A percentile compares a stretch with the other conserved stretches of the same genome.
Evolutionary conservation across 2,797 vertebrate genomes (phyloP).

Genomic region (Premnoplex brunnescens): DNA sequence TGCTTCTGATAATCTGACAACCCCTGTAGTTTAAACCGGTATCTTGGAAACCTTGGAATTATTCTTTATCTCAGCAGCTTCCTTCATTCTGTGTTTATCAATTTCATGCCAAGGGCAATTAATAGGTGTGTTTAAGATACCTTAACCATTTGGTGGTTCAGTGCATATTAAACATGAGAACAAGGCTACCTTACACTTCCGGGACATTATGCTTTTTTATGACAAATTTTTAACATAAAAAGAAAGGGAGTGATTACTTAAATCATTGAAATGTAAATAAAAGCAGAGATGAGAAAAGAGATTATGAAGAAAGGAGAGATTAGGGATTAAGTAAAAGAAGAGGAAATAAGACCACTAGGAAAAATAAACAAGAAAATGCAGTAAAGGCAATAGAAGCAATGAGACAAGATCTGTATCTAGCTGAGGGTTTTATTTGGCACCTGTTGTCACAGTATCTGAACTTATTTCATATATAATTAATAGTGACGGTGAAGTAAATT

Average conservation of each 20-base stretch:
- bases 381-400: not conserved
- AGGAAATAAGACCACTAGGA: not conserved
- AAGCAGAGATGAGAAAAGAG: not conserved
- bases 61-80: not conserved
- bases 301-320: not conserved
- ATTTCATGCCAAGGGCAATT: not conserved
- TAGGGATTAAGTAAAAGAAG: not conserved
- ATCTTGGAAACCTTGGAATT: not conserved
- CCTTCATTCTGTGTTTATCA: not conserved
- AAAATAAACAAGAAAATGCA: not conserved
- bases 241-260: not conserved
- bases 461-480: not conserved
- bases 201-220: not conserved
- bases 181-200: not conserved
- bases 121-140: not conserved
- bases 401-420: not conserved
- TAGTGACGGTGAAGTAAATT: not conserved
- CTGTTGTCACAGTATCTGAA: not conserved
- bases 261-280: not conserved
- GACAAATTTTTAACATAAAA: not conserved
- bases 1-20: not conserved
- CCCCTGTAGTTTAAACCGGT: not conserved
- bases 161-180: not conserved
- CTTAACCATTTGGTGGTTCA: not conserved
- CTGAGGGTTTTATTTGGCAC: not conserved